Percentiles rank a stretch among this genome's conserved stretches.
Conservation (phyloP, 2,888 invertebrate genomes). For the Tanypteryx hageni region DNA sequence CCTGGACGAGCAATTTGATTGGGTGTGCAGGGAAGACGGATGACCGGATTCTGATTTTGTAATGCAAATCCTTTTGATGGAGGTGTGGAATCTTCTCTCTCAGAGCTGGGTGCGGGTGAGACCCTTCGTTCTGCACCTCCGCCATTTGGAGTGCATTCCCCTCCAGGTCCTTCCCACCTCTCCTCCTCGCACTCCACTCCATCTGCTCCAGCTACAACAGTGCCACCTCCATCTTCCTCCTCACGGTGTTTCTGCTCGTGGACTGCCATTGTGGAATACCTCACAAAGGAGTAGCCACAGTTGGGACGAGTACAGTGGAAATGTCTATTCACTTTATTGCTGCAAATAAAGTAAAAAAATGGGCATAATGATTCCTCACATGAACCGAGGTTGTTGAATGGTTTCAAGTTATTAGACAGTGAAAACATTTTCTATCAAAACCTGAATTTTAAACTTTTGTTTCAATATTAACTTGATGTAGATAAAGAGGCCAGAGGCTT, state of each 20-base stretch:
- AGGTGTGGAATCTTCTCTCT: conserved; percentile 23
- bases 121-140: conserved; percentile 1
- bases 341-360: conserved; percentile 70
- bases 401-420: conserved; percentile 67
- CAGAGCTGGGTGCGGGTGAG: not conserved
- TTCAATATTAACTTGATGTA: too few species aligned
- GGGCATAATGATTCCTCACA: not conserved
- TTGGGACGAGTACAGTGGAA: conserved; percentile 85
- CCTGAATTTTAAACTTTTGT: too few species aligned
- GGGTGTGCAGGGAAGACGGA: conserved; percentile 35
- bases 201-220: conserved; percentile 57
- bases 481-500: too few species aligned
- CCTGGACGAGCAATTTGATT: conserved; percentile 49
- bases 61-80: conserved; percentile 20
- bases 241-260: conserved; percentile 83
- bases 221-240: conserved; percentile 70
- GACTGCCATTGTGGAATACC: conserved; percentile 84
- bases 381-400: not conserved
- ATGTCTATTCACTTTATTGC: conserved; percentile 84
- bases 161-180: conserved; percentile 74
- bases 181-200: conserved; percentile 69
- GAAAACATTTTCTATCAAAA: not conserved
- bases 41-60: conserved; percentile 18
- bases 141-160: conserved; percentile 68
- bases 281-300: conserved; percentile 85